Base-by-base conservation (phyloP, 2,888 invertebrate species). In the Hydriomena furcata region DNA sequence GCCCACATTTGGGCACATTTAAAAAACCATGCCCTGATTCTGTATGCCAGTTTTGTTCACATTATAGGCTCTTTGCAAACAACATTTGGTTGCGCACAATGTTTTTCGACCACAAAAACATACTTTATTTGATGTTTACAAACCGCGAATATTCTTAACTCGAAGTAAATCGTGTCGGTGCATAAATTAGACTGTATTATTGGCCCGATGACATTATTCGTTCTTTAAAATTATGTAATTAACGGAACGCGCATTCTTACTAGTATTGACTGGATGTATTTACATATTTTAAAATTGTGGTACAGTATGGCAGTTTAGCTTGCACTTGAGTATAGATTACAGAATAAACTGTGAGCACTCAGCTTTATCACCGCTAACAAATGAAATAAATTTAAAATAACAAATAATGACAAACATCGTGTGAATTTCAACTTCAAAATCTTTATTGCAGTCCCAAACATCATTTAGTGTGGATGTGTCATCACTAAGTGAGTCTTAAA, bases 211-310 rank as follows among this genome's bases (percentile, higher is more conserved):
- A 66, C 72, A 73, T 61, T 68, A 71, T 68, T 67, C 65, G 49
- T 55, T 52, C 52, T 50, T 66, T 60, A 68, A 65, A 66, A 63
- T 60, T 65, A 65, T 65, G 58, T 65, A 65, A 63, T 65, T 65
- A 65, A 68, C 65, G 68, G 73, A 71, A 68, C 71, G 62, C 64
- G 62, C 61, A 62, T 65, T 71, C 68, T 69, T 58, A 60, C 66
- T 62, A 66, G 52, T 54, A 53, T 55, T 50, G 10, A 52, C 55
- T 53, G 50, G 50, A 48, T 28, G 51, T 60, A 61, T 61, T 59
- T 57, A 46, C 59, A 59, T 61, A 46, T 35, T 46, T 49, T 42
- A 27, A 44, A 36, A 37, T 3, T 17, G 17, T 11, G 25, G 21
- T 58, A 58, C 52, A 55, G 32, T 32, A 23, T 2, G 58, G 5